phyloP scores from a whole-genome alignment of 2,113 vertebrate species.

The Centrocercus urophasianus region DNA sequence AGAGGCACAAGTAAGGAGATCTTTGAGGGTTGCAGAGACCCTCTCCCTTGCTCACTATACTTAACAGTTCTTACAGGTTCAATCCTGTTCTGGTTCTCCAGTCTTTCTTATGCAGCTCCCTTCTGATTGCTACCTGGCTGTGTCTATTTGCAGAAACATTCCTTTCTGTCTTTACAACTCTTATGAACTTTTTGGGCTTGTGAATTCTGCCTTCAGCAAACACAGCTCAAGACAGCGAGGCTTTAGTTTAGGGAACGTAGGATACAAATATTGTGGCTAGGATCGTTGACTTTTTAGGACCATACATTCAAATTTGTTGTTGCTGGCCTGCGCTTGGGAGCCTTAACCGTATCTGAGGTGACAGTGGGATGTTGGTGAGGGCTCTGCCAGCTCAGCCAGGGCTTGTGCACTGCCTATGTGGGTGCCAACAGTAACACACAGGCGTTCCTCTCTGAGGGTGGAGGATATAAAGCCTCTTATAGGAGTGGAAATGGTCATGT shows the following conservation, averaged over 20 bases:
- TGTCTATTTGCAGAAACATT: background rate
- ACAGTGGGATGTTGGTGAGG: background rate
- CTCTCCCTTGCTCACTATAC: background rate
- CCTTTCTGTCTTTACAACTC: background rate
- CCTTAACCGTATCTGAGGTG: background rate
- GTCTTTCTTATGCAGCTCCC: background rate
- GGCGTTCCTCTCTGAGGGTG: rapidly evolving
- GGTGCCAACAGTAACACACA: background rate
- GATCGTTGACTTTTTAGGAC: background rate
- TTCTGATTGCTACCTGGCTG: background rate
- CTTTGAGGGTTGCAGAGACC: background rate
- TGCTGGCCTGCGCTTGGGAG: background rate
- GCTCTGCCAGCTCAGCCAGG: background rate
- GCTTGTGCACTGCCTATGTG: background rate
- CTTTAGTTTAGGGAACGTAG: background rate
- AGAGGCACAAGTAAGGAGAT: background rate
- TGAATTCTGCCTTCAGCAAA: background rate
- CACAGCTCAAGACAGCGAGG: background rate
- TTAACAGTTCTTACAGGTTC: background rate
- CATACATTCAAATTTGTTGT: rapidly evolving
- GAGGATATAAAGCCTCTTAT: background rate
- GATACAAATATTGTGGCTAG: background rate
- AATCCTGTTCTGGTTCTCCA: rapidly evolving
- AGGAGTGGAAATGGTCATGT: background rate
- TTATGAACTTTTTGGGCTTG: background rate